These are phyloP conservation scores for Hypanus sabinus DNA, from an alignment of 2,113 vertebrate species.

Conservation along the genomic window DNA sequence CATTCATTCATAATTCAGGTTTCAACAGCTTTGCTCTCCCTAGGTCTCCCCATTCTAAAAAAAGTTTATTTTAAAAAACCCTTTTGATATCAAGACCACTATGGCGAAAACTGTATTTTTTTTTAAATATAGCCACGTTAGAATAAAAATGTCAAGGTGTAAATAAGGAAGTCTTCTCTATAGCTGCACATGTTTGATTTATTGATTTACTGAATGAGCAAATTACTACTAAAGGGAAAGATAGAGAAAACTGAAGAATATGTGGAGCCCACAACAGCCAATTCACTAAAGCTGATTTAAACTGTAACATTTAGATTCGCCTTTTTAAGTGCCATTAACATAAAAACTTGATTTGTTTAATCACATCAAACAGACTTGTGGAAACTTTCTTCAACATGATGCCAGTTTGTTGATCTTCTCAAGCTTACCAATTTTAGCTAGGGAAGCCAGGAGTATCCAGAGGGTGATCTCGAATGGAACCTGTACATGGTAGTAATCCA, in stretches of 20 bases:
- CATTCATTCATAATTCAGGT: too few species aligned
- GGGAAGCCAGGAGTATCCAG: slow-evolving; percentile 89
- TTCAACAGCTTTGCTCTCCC: not conserved
- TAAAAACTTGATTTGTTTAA: too few species aligned
- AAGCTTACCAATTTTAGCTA: slow-evolving; percentile 88
- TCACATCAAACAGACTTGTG: not conserved
- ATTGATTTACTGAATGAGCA: not conserved
- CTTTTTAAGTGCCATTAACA: not conserved
- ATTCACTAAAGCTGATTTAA: not conserved
- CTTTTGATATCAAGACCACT: not conserved
- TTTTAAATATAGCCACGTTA: not conserved
- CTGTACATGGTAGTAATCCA: slow-evolving; percentile 83
- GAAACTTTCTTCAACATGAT: too few species aligned
- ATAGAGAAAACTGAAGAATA: not conserved
- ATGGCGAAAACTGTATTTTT: not conserved
- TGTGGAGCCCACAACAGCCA: not conserved
- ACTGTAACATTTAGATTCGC: not conserved
- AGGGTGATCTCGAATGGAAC: slow-evolving; percentile 91
- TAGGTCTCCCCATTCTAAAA: not conserved
- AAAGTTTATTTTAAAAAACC: not conserved
- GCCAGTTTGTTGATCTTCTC: not conserved
- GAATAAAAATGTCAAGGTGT: not conserved
- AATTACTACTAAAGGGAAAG: not conserved
- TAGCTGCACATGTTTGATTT: not conserved
- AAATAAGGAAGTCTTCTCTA: not conserved